Evolutionary conservation across 2,888 invertebrate genomes (phyloP).

Genomic region (Theretra japonica): DNA sequence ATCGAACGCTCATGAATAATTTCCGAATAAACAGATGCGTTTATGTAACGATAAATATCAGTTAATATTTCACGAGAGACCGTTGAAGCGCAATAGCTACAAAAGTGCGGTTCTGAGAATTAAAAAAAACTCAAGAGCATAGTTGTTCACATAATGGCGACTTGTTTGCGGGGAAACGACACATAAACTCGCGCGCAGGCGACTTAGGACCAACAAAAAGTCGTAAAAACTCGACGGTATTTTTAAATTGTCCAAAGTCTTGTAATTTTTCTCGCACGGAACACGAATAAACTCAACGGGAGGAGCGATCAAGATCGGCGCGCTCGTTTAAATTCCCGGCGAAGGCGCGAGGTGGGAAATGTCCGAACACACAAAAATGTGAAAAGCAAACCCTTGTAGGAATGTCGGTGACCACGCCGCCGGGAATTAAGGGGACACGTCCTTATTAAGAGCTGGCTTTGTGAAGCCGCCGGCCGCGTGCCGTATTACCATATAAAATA

Average conservation of each 20-base stretch:
- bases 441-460: constrained; percentile 73
- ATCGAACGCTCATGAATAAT: constrained; percentile 41
- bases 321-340: constrained; percentile 76
- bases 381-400: constrained; percentile 78
- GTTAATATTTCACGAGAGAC: constrained; percentile 20
- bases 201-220: constrained; percentile 44
- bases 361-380: constrained; percentile 70
- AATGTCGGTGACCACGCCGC: constrained; percentile 70
- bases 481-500: constrained; percentile 69
- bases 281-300: constrained; percentile 55
- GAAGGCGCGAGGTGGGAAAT: constrained; percentile 74
- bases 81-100: constrained; percentile 22
- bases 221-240: constrained; percentile 46
- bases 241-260: constrained; percentile 57
- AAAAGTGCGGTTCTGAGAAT: constrained; percentile 4
- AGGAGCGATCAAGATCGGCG: constrained; percentile 63
- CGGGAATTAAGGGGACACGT: constrained; percentile 68
- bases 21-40: constrained; percentile 29
- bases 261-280: constrained; percentile 60
- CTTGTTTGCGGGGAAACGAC: constrained; percentile 44
- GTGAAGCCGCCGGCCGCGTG: constrained; percentile 58
- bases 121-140: constrained; percentile 27
- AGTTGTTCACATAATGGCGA: constrained; percentile 36
- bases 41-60: constrained; percentile 31
- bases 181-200: constrained; percentile 49